Evolutionary conservation across 2,113 vertebrate species (phyloP).

Genomic region (Pluvialis apricaria): DNA sequence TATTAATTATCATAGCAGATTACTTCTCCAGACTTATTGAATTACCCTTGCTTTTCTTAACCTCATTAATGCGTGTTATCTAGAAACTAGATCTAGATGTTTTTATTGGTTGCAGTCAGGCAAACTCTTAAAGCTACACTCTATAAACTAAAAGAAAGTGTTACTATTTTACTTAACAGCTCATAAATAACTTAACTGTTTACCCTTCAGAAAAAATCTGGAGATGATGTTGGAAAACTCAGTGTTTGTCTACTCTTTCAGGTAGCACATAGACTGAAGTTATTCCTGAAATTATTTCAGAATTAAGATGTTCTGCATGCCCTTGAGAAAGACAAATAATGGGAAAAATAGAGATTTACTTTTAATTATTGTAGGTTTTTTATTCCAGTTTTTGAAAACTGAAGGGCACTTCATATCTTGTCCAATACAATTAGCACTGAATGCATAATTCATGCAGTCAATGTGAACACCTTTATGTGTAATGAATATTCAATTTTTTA

Average conservation of each 20-base stretch:
- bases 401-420: neutral
- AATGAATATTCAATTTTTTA: neutral
- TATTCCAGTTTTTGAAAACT: neutral
- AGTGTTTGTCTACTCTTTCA: neutral
- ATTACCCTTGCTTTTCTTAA: neutral
- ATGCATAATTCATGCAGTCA: neutral
- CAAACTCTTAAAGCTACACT: neutral
- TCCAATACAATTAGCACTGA: neutral
- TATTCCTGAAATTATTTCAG: neutral
- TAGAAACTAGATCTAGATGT: neutral
- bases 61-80: neutral
- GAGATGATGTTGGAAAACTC: neutral
- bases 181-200: neutral
- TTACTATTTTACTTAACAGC: neutral
- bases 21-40: neutral
- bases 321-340: neutral
- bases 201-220: neutral
- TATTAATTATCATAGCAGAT: neutral
- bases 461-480: neutral
- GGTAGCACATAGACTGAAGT: neutral
- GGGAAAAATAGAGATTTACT: neutral
- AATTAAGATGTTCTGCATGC: neutral
- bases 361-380: neutral
- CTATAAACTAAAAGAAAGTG: neutral
- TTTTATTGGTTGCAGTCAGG: neutral